Percentiles rank a stretch among this genome's conserved stretches.
phyloP scores from a whole-genome alignment of 2,113 vertebrate genomes.

The Lanius collurio region DNA sequence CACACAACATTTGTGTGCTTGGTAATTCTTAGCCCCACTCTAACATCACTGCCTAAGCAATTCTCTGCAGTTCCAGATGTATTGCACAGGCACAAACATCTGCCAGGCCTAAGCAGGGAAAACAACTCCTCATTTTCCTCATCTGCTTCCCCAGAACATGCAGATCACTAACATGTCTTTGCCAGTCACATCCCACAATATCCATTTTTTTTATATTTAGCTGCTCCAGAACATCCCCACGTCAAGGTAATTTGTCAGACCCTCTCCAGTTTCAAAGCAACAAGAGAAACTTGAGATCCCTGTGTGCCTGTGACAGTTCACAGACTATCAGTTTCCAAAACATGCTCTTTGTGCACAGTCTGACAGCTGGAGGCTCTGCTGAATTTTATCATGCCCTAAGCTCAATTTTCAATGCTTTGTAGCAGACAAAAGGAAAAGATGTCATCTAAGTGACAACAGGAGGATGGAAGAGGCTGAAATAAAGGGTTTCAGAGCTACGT shows the following conservation, averaged over 20 bases:
- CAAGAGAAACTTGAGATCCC: background rate
- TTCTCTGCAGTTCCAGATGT: background rate
- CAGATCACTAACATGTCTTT: background rate
- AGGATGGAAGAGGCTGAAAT: background rate
- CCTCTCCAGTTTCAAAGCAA: constrained; percentile 1
- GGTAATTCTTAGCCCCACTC: background rate
- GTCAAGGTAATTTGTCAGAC: background rate
- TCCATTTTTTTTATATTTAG: background rate
- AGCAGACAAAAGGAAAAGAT: constrained; percentile 4
- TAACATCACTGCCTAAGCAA: background rate
- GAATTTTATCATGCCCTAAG: background rate
- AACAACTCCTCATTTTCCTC: background rate
- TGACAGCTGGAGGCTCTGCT: constrained; percentile 10
- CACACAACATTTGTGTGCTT: background rate
- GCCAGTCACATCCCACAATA: background rate
- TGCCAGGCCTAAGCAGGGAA: background rate
- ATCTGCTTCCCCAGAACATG: background rate
- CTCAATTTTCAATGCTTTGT: background rate
- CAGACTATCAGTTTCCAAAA: background rate
- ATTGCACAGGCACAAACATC: background rate
- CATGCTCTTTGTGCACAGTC: background rate
- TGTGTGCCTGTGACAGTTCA: background rate
- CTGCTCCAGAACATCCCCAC: background rate
- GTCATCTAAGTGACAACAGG: background rate
- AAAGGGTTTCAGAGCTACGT: background rate